Conservation (phyloP, 2,113 vertebrate genomes). For the Hemichromis elongatus region DNA sequence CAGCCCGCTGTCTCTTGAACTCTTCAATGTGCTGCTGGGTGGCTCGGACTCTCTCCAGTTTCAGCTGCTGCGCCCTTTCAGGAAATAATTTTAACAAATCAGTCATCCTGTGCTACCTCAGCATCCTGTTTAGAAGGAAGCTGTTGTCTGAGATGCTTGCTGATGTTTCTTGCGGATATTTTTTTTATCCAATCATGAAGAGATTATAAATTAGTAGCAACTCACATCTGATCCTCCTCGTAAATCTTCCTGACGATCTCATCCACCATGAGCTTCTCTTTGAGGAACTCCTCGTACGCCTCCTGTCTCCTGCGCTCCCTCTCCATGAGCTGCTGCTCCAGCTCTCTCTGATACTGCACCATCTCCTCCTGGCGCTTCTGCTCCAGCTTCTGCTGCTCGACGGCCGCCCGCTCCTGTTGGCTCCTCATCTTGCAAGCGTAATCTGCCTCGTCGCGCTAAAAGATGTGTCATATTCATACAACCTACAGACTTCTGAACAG, state of each 20-base stretch:
- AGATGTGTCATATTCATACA: not conserved
- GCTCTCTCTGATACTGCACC: constrained; percentile 75
- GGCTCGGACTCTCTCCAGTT: constrained; percentile 81
- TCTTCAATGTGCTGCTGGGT: constrained; percentile 82
- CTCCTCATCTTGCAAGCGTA: constrained; percentile 73
- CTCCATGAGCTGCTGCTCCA: constrained; percentile 85
- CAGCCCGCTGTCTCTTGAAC: constrained; percentile 80
- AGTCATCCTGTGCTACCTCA: not conserved
- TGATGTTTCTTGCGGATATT: not conserved
- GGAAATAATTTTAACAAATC: not conserved
- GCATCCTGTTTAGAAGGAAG: not conserved
- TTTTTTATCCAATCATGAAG: not conserved
- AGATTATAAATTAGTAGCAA: not conserved
- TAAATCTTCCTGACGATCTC: constrained; percentile 90
- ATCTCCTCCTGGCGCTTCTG: constrained; percentile 68
- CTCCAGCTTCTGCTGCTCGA: constrained; percentile 72
- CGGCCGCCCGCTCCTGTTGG: constrained; percentile 58
- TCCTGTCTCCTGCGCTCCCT: constrained; percentile 80
- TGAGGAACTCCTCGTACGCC: constrained; percentile 85
- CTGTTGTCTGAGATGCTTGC: not conserved
- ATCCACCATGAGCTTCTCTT: constrained; percentile 90
- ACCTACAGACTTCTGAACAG: not conserved
- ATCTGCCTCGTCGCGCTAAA: constrained; percentile 81
- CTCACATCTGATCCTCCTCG: constrained; percentile 88
- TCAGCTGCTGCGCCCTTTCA: constrained; percentile 81